A percentile compares a stretch with the other conserved stretches of the same genome.
Evolutionary conservation across 2,888 invertebrate species (phyloP).

Genomic region (Lochmaea capreae): DNA sequence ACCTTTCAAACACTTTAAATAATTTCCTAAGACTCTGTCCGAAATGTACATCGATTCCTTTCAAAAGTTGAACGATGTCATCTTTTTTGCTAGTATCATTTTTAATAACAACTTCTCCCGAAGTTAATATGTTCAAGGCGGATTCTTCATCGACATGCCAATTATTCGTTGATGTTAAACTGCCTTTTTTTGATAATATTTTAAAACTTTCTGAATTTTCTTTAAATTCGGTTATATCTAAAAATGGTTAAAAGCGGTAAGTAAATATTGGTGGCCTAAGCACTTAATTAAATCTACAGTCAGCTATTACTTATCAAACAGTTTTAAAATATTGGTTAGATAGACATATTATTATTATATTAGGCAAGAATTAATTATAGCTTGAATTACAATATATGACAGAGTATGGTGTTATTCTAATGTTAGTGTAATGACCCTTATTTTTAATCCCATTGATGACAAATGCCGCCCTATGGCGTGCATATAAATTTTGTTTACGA

Average conservation of each 20-base stretch:
- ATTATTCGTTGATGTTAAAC: constrained; percentile 67
- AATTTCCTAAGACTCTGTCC: constrained; percentile 64
- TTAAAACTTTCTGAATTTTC: constrained; percentile 61
- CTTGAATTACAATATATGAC: no score
- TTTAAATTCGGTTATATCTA: constrained; percentile 39
- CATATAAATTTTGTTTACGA: no score
- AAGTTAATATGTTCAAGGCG: constrained; percentile 70
- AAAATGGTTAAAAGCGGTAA: constrained; percentile 26
- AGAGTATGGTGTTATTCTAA: no score
- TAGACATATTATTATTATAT: no score
- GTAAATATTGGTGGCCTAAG: background rate
- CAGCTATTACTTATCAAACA: no score
- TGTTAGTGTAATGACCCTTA: no score
- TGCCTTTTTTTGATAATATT: constrained; percentile 73
- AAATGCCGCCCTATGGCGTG: no score
- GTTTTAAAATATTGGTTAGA: no score
- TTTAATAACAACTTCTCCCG: constrained; percentile 72
- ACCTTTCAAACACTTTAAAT: constrained; percentile 71
- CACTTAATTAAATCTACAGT: no score
- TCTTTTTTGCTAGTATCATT: constrained; percentile 57
- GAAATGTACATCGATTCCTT: constrained; percentile 57
- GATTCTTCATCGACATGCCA: constrained; percentile 69
- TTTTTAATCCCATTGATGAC: no score
- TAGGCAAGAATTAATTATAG: no score
- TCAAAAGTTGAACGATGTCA: constrained; percentile 54